Base-by-base conservation (phyloP, 2,113 vertebrate species). In the Microcebus lehilahytsara region DNA sequence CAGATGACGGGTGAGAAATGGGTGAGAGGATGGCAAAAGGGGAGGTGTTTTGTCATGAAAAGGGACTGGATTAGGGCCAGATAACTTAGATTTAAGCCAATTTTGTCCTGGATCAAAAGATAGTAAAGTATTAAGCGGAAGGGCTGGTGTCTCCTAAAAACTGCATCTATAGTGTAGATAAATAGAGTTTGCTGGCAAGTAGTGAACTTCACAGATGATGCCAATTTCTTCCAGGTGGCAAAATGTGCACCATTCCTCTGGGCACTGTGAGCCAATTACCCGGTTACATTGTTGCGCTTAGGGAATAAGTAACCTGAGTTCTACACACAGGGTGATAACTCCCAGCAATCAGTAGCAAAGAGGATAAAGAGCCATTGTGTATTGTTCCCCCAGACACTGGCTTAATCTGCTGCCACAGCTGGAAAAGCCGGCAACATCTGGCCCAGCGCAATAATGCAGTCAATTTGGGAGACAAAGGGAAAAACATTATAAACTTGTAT, bases 1-100 rank as follows among this genome's bases (percentile, higher is more conserved):
- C 30, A 16, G 84, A 46, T 5, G 0, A 30, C 22, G 34, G 2
- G 2, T 2, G 16, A 4, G 8, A 34, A 6, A 27, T 6, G 14
- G 14, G 16, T 66, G 56, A 83, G 14, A n/a, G 17, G 42, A 32
- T 9, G 5, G 86, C 30, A 37, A n/a, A 34, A 27, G 53, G 25
- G 32, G 5, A 27, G 6, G 46, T 19, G 8, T 4, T 71, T 42
- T 64, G 56, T n/a, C 69, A 32, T 27, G 3, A 60, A 46, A 22
- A 69, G 40, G 42, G 37, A 16, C 9, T 27, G 22, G 46, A 23
- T 56, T 51, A 40, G 42, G 49, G 6, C 34, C 7, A 78, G 60
- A 67, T 37, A 17, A 30, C 46, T 58, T 1, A 37, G 69, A 34
- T 6, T 17, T 3, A 66, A 42, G 27, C 32, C 22, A 34, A 51